Evolutionary conservation across 64 coral and sea anemone genomes (phyloP).

Genomic region (Stichodactyla mertensii): DNA sequence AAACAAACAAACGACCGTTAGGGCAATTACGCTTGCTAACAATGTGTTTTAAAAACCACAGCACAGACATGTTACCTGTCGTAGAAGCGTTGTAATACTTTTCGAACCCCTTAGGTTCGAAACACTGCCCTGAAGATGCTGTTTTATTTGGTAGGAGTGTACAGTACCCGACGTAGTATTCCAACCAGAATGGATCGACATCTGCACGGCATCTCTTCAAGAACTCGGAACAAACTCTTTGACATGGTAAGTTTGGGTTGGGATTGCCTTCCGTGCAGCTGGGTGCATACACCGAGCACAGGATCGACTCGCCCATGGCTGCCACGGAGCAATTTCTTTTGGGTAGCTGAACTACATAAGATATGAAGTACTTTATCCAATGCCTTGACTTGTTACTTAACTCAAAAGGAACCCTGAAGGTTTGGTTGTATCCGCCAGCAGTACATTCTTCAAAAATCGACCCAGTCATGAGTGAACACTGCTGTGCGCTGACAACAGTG

Average conservation of each 20-base stretch:
- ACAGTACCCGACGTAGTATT: slow-evolving; percentile 15
- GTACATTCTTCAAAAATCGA: not conserved
- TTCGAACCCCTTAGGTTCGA: slow-evolving; percentile 2
- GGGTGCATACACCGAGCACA: not conserved
- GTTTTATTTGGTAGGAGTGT: slow-evolving; percentile 2
- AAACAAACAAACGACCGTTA: not conserved
- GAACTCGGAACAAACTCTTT: slow-evolving; percentile 22
- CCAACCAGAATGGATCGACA: slow-evolving; percentile 12
- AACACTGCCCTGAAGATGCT: slow-evolving; percentile 10
- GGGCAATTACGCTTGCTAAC: not conserved
- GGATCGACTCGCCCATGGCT: not conserved
- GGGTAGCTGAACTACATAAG: not conserved
- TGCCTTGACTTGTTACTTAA: not conserved
- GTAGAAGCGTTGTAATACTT: slow-evolving; percentile 1
- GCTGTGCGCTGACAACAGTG: not conserved
- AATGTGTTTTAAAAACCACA: not conserved
- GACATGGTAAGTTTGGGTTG: not conserved
- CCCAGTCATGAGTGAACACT: not conserved
- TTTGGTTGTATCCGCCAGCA: slow-evolving; percentile 4
- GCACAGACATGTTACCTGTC: not conserved
- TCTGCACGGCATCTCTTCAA: slow-evolving; percentile 16
- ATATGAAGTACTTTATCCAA: not conserved
- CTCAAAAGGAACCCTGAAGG: not conserved
- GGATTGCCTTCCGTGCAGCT: not conserved
- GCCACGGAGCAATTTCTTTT: not conserved